A percentile compares a stretch with the other conserved stretches of the same genome.
Conservation (phyloP, 1,140 invertebrate genomes). For the Bombus sylvicola region DNA sequence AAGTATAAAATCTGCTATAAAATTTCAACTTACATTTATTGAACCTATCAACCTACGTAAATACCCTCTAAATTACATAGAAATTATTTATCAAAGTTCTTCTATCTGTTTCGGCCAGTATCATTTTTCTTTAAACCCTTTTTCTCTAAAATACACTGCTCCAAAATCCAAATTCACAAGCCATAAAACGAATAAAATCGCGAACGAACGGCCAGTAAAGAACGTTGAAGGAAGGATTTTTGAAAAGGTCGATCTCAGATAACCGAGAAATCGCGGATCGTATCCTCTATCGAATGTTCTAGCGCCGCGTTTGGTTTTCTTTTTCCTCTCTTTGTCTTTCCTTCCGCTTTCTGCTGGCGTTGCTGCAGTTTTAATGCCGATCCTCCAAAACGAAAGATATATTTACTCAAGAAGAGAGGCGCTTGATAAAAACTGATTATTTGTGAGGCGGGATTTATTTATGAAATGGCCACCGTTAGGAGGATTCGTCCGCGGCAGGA, state of each 20-base stretch:
- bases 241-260: background rate
- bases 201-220: background rate
- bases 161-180: too few species aligned
- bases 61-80: too few species aligned
- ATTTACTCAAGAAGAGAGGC: background rate
- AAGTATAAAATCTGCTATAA: too few species aligned
- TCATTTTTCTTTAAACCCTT: too few species aligned
- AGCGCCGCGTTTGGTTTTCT: background rate
- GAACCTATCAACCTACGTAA: too few species aligned
- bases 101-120: too few species aligned
- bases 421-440: background rate
- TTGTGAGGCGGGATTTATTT: constrained; percentile 9
- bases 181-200: background rate
- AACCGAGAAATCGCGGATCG: background rate
- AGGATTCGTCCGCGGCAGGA: background rate
- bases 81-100: too few species aligned
- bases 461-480: background rate
- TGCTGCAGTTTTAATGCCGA: background rate
- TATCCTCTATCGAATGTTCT: background rate
- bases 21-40: too few species aligned
- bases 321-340: background rate
- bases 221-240: background rate
- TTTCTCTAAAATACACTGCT: background rate
- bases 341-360: background rate
- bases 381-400: too few species aligned